Evolutionary conservation across 2,113 vertebrate species (phyloP).

Genomic region (Rutilus rutilus): DNA sequence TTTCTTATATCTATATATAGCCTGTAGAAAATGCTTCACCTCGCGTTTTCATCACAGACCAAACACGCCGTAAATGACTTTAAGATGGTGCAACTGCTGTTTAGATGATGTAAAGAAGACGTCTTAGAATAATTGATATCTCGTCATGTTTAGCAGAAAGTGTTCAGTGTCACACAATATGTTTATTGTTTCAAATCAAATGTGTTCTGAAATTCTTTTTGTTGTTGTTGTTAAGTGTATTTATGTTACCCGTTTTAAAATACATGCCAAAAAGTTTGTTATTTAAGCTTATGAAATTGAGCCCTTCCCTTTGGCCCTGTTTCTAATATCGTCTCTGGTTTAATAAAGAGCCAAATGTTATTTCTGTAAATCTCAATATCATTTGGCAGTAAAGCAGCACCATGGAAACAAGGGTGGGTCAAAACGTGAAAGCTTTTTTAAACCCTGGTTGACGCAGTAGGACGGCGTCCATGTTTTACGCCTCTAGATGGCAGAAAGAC

Average conservation of each 20-base stretch:
- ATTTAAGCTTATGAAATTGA: not conserved
- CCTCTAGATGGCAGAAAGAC: conserved; percentile 76
- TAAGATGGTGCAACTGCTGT: not conserved
- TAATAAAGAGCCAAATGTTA: not conserved
- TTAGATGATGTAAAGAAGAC: not conserved
- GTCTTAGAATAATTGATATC: too few species aligned
- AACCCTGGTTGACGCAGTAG: not conserved
- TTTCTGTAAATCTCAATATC: conserved; percentile 23
- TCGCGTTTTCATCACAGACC: not conserved
- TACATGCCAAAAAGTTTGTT: not conserved
- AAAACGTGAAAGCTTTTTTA: conserved; percentile 5
- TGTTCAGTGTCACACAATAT: not conserved
- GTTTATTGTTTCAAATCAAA: not conserved
- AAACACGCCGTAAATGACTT: not conserved
- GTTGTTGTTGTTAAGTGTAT: not conserved
- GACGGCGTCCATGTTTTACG: not conserved
- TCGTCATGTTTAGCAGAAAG: not conserved
- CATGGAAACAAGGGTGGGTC: conserved; percentile 26
- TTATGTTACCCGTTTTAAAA: not conserved
- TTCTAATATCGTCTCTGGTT: not conserved
- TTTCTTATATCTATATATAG: conserved; percentile 47
- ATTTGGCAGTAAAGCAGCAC: not conserved
- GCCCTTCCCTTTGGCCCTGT: not conserved
- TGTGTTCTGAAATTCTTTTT: not conserved
- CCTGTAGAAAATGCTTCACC: conserved; percentile 4